Percentiles rank a stretch among this genome's conserved stretches.
Conservation (phyloP, 2,888 invertebrate species). For the Parnassius orleans region DNA sequence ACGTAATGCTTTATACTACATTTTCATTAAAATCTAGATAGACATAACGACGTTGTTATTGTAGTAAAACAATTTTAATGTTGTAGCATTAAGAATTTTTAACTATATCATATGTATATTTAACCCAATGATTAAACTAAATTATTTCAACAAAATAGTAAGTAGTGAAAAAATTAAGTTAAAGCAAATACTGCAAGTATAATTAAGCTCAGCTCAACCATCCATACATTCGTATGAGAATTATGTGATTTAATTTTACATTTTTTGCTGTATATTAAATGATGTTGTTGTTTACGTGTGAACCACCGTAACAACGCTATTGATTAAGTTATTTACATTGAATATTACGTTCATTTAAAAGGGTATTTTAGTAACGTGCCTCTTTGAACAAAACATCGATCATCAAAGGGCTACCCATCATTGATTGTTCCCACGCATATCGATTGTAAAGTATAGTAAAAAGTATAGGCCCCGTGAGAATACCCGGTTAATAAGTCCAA, state of each 20-base stretch:
- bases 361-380: neutral
- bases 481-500: neutral
- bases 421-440: slow-evolving; percentile 15
- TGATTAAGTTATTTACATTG: neutral
- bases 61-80: no score
- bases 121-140: no score
- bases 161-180: no score
- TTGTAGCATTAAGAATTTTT: no score
- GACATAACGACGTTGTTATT: neutral
- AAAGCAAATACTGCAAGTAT: no score
- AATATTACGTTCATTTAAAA: neutral
- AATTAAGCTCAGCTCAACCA: no score
- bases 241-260: no score
- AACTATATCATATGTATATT: no score
- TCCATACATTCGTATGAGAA: no score
- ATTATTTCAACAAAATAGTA: no score
- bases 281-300: no score
- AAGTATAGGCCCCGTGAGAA: slow-evolving; percentile 13
- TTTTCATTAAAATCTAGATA: neutral
- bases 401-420: slow-evolving; percentile 2
- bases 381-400: neutral
- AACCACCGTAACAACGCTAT: neutral
- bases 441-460: slow-evolving; percentile 13
- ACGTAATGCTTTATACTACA: slow-evolving; percentile 36
- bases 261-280: no score